These are phyloP conservation scores for Drosophila monieri DNA, from an alignment of 2,888 invertebrate species.

Conservation along the genomic window DNA sequence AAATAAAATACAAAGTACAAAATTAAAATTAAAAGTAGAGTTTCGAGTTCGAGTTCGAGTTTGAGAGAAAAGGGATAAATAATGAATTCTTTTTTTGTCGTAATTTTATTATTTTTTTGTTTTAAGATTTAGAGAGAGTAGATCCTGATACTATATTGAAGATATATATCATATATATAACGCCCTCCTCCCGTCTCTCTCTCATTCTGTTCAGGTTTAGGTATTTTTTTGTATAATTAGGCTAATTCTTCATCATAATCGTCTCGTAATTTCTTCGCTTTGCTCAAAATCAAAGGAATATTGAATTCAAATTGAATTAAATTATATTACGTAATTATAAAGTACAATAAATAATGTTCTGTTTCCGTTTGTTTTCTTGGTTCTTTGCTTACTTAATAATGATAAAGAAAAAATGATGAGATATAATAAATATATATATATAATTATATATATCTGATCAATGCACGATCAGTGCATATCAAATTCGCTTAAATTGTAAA, in stretches of 20 bases:
- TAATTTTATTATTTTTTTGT: background rate
- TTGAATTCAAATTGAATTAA: constrained; percentile 42
- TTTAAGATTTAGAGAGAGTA: background rate
- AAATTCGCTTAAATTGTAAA: constrained; percentile 60
- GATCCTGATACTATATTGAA: background rate
- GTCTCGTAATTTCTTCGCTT: constrained; percentile 40
- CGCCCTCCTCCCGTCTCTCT: background rate
- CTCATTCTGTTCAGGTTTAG: background rate
- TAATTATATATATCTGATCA: constrained; percentile 21
- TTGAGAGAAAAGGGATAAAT: constrained; percentile 6
- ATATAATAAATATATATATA: constrained; percentile 37
- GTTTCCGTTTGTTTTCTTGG: constrained; percentile 49
- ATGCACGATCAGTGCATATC: constrained; percentile 28
- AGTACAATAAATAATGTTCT: constrained; percentile 72
- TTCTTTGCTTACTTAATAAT: constrained; percentile 44
- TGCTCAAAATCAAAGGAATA: constrained; percentile 46
- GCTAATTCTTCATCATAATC: constrained; percentile 35
- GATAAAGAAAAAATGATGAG: constrained; percentile 43
- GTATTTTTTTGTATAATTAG: constrained; percentile 33
- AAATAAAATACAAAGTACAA: constrained; percentile 25
- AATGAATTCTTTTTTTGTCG: background rate
- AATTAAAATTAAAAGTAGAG: constrained; percentile 32
- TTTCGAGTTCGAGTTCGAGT: constrained; percentile 3
- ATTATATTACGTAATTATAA: constrained; percentile 70
- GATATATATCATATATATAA: background rate